Percentiles rank a stretch among this genome's conserved stretches.
phyloP scores from a whole-genome alignment of 2,797 vertebrate genomes.

The Lutjanus argentimaculatus region DNA sequence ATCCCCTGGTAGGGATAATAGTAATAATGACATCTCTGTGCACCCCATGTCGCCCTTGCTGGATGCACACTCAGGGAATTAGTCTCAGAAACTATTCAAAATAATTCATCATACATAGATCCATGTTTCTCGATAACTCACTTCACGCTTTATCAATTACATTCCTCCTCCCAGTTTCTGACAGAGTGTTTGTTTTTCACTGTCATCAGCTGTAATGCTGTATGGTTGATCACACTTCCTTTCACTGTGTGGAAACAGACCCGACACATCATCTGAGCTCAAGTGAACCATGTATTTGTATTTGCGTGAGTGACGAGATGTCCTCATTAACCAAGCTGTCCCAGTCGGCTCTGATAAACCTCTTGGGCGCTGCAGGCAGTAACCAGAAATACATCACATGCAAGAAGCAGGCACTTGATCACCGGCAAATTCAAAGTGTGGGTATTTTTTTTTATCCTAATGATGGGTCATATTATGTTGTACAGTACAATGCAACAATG shows the following conservation, averaged over 20 bases:
- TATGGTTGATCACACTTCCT: not conserved
- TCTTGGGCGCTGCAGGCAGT: constrained; percentile 10
- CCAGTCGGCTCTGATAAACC: not conserved
- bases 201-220: not conserved
- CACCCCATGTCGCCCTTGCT: no score
- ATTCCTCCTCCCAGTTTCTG: not conserved
- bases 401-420: not conserved
- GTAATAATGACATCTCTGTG: no score
- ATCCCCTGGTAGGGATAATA: no score
- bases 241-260: not conserved
- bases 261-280: not conserved
- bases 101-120: not conserved
- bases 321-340: constrained; percentile 31
- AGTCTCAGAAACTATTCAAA: not conserved
- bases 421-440: not conserved
- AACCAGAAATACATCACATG: constrained; percentile 5
- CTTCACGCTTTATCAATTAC: not conserved
- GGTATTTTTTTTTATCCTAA: not conserved
- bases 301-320: constrained; percentile 7
- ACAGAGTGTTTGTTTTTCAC: not conserved
- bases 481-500: no score
- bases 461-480: not conserved
- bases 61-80: not conserved
- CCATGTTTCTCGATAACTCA: not conserved
- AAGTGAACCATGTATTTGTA: not conserved